A percentile compares a stretch with the other conserved stretches of the same genome.
These are phyloP conservation scores for Lichenostomus cassidix DNA, from an alignment of 2,113 vertebrate genomes.

Conservation along the genomic window DNA sequence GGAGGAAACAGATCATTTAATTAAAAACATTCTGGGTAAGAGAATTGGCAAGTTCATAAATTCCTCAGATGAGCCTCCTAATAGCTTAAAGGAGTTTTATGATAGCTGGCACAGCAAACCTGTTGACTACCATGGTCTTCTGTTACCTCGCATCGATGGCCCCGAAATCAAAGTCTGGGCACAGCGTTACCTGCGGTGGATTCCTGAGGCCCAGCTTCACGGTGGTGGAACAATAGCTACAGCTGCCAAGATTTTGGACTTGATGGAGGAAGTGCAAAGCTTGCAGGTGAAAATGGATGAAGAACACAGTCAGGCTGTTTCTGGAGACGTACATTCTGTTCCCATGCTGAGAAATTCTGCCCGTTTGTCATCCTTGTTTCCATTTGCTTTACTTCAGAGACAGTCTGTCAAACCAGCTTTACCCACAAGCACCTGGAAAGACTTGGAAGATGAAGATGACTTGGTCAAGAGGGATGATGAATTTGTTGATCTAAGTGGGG, in stretches of 20 bases:
- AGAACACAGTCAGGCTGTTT: slow-evolving; percentile 17
- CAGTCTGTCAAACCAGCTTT: slow-evolving; percentile 81
- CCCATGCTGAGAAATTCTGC: slow-evolving; percentile 62
- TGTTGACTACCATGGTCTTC: slow-evolving; percentile 80
- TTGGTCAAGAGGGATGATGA: slow-evolving; percentile 83
- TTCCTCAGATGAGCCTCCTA: slow-evolving; percentile 76
- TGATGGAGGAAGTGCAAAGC: slow-evolving; percentile 79
- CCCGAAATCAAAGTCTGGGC: slow-evolving; percentile 84
- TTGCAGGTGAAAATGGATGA: slow-evolving; percentile 75
- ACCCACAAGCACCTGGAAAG: slow-evolving; percentile 81
- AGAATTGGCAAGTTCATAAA: slow-evolving; percentile 85
- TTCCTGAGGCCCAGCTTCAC: slow-evolving; percentile 84
- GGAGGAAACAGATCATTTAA: slow-evolving; percentile 87
- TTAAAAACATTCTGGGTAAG: slow-evolving; percentile 87
- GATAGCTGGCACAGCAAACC: slow-evolving; percentile 82
- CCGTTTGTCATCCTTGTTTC: slow-evolving; percentile 83
- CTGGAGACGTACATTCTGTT: not conserved
- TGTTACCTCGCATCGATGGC: slow-evolving; percentile 82
- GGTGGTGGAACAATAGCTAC: slow-evolving; percentile 79
- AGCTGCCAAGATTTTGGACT: slow-evolving; percentile 77
- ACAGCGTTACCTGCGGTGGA: slow-evolving; percentile 88
- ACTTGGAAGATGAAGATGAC: slow-evolving; percentile 80
- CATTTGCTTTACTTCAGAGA: slow-evolving; percentile 79
- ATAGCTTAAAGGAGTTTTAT: slow-evolving; percentile 79
- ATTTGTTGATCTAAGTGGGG: slow-evolving; percentile 71